phyloP scores from a whole-genome alignment of 2,113 vertebrate genomes.

The Myotis lucifugus region DNA sequence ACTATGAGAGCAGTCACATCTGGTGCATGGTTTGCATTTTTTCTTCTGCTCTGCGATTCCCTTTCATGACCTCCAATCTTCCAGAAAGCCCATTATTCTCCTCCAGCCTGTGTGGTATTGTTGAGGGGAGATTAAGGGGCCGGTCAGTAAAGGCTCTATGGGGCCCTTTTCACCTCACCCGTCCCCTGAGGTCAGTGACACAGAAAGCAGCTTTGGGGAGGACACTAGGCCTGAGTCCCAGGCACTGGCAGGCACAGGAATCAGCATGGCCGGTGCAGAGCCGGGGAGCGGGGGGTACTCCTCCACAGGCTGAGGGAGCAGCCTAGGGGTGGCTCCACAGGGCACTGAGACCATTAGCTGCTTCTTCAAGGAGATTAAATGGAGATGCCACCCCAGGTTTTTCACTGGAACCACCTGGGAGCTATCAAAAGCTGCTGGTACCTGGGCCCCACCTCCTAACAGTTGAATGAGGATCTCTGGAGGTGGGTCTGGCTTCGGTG shows the following conservation, averaged over 20 bases:
- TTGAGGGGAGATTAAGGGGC: not conserved
- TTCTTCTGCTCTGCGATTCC: not conserved
- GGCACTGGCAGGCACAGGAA: not conserved
- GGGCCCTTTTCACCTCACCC: not conserved
- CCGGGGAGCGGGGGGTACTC: not conserved
- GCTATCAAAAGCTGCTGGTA: not conserved
- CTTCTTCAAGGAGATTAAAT: not conserved
- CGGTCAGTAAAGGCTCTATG: not conserved
- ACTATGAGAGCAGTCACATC: not conserved
- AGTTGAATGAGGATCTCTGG: not conserved
- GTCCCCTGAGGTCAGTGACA: not conserved
- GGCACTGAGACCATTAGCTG: not conserved
- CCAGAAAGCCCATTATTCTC: not conserved
- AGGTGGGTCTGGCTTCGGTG: not conserved
- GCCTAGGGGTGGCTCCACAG: not conserved
- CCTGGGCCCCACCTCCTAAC: not conserved
- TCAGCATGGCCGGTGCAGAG: not conserved
- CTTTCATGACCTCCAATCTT: not conserved
- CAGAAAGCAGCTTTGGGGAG: not conserved
- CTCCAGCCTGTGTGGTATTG: not conserved
- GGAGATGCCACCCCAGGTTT: not conserved
- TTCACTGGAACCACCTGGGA: not conserved
- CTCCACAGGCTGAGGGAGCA: not conserved
- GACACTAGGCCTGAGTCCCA: not conserved
- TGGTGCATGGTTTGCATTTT: not conserved